Evolutionary conservation across 2,797 vertebrate species (phyloP).

Genomic region (Chelon labrosus): DNA sequence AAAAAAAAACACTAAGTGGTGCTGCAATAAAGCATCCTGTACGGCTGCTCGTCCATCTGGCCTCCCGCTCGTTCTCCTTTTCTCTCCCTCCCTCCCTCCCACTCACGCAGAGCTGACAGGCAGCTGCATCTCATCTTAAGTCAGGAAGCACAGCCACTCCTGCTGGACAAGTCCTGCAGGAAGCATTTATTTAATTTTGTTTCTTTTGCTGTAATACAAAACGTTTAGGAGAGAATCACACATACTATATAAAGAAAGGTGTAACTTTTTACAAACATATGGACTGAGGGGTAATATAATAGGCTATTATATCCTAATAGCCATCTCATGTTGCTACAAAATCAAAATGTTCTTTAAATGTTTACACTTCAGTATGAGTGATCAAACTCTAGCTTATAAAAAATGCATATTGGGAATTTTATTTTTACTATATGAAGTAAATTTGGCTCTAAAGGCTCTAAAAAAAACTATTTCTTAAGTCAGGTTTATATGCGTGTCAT

Average conservation of each 20-base stretch:
- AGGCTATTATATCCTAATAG: too few species aligned
- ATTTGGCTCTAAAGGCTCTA: too few species aligned
- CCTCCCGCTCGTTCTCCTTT: constrained; percentile 32
- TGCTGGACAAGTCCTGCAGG: constrained; percentile 43
- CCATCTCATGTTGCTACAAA: too few species aligned
- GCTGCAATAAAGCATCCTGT: constrained; percentile 61
- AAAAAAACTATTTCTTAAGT: too few species aligned
- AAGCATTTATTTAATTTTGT: constrained; percentile 41
- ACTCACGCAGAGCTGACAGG: constrained; percentile 67
- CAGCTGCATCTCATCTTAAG: constrained; percentile 79
- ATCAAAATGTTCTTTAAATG: too few species aligned
- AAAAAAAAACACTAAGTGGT: constrained; percentile 63
- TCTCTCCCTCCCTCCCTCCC: constrained; percentile 55
- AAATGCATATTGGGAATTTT: too few species aligned
- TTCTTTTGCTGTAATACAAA: constrained; percentile 1
- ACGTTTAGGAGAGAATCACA: not conserved
- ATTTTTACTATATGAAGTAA: too few species aligned
- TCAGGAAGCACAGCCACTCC: constrained; percentile 55
- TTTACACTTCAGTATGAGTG: too few species aligned
- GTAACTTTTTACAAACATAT: constrained; percentile 7
- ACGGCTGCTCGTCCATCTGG: constrained; percentile 60
- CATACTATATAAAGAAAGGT: constrained; percentile 8
- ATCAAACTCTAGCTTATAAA: too few species aligned
- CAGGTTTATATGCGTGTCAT: too few species aligned
- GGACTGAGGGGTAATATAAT: not conserved